Evolutionary conservation across 2,113 vertebrate species (phyloP).

Genomic region (Saccopteryx bilineata): DNA sequence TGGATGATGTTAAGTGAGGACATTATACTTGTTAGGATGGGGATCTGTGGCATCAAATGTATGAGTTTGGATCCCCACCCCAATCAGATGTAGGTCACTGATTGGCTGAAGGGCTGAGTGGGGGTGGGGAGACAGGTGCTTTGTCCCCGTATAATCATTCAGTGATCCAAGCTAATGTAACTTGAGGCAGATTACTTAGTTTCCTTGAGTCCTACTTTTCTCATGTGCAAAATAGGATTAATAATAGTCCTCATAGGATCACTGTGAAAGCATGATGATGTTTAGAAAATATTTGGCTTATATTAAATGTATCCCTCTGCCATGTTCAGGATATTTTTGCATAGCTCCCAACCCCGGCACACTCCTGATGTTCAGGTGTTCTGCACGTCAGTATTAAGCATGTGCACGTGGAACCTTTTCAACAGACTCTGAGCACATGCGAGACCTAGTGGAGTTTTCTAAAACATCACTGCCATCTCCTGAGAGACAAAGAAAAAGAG

Average conservation of each 20-base stretch:
- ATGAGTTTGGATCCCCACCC: neutral
- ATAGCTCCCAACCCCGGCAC: neutral
- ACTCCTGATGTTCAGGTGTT: neutral
- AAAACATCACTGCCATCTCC: neutral
- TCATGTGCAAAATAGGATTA: neutral
- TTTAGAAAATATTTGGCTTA: neutral
- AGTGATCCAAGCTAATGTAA: constrained; percentile 3
- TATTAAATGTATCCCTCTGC: neutral
- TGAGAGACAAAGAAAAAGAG: neutral
- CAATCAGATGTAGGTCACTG: neutral
- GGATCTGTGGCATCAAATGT: neutral
- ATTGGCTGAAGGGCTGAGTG: neutral
- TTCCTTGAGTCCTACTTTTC: neutral
- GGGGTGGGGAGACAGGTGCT: neutral
- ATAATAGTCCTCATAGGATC: neutral
- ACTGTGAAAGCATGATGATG: neutral
- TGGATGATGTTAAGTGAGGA: neutral
- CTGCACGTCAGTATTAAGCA: neutral
- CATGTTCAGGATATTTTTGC: neutral
- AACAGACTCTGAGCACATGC: neutral
- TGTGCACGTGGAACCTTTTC: neutral
- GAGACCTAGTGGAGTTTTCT: neutral
- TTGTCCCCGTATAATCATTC: neutral
- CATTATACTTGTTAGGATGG: neutral
- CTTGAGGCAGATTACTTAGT: neutral